Base-by-base conservation (phyloP, 1,140 invertebrate genomes). In the Temnothorax longispinosus region DNA sequence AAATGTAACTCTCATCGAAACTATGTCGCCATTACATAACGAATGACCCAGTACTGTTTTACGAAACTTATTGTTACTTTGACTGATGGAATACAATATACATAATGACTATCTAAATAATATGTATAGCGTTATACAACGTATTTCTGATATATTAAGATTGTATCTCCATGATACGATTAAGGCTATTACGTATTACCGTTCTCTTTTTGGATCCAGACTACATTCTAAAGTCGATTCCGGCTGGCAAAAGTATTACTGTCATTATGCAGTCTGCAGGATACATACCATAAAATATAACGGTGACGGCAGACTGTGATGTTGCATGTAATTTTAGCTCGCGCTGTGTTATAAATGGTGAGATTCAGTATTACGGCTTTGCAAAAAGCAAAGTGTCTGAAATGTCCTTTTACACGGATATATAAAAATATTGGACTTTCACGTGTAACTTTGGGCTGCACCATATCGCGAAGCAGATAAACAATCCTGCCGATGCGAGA, bases 21-120 rank as follows among this genome's bases (percentile, higher is more conserved):
- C 15, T 76, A 15, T 76, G n/a, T 80, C 44, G 6, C 21, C 11
- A 32, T 87, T 82, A 72, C 41, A 69, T 64, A 82, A 82, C 18
- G 41, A n/a, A 64, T 8, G 47, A 58, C 65, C 56, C 38, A 75
- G 47, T 75, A 52, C 18, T 54, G 27, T 71, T 87, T 87, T 87
- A 85, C 54, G 86, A 81, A 87, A 87, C 72, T 58, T 75, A 90
- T 90, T 90, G 89, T 90, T 89, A 54, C 85, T 74, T 69, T 10
- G 18, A 47, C 27, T 60, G 58, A 85, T 60, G 50, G 86, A 81
- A 74, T 71, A 62, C 11, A 56, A 44, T 71, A 71, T 27, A 71
- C 18, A 67, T 80, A 67, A 69, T 69, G 65, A 32, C 65, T 78
- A 77, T 64, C 86, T 75, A 60, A 69, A 71, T 85, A 75, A 27